Conservation (phyloP, 2,113 vertebrate genomes). For the Cathartes aura region DNA sequence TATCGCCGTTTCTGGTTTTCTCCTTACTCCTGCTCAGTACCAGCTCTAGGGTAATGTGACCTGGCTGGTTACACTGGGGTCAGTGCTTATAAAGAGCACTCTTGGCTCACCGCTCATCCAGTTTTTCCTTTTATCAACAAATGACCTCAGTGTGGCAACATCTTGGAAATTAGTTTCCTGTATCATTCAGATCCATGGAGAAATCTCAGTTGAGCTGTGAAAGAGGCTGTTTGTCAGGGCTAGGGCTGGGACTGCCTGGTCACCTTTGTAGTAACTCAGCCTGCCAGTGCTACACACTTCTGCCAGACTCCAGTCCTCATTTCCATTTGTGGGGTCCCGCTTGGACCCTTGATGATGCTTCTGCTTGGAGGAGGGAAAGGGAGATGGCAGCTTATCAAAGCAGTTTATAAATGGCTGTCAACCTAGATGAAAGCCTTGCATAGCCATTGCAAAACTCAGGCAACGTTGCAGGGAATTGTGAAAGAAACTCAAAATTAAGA, state of each 20-base stretch:
- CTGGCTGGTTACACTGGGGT: background rate
- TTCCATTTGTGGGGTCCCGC: background rate
- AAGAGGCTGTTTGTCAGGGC: background rate
- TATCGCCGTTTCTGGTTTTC: background rate
- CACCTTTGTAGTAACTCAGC: background rate
- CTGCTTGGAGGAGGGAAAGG: background rate
- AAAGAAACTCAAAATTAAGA: background rate
- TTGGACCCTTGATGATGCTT: background rate
- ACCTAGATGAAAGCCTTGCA: background rate
- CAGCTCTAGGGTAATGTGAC: background rate
- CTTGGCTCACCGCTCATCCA: background rate
- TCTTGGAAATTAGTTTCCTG: background rate
- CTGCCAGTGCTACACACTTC: background rate
- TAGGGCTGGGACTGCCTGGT: background rate
- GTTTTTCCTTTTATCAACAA: background rate
- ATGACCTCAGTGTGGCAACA: background rate
- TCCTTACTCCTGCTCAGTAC: background rate
- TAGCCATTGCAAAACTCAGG: background rate
- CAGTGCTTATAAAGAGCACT: background rate
- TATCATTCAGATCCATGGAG: background rate
- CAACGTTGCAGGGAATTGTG: background rate
- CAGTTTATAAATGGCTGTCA: background rate
- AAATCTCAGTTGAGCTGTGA: background rate
- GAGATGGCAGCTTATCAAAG: background rate
- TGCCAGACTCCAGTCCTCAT: background rate